Percentiles rank a stretch among this genome's conserved stretches.
Evolutionary conservation across 2,113 vertebrate genomes (phyloP).

Genomic region (Onychostruthus taczanowskii): DNA sequence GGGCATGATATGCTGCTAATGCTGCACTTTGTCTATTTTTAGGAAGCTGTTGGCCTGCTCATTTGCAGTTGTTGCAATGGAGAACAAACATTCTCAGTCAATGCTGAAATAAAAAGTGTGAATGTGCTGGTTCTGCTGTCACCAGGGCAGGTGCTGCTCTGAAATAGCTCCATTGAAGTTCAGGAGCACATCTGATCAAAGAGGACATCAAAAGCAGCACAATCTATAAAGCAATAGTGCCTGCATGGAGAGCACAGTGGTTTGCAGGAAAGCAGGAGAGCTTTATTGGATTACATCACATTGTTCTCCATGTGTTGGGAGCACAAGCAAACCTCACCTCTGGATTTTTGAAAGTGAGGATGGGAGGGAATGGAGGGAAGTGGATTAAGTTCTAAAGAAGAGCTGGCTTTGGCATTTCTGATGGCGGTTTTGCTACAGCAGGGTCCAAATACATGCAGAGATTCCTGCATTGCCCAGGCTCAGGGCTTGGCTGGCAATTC

Average conservation of each 20-base stretch:
- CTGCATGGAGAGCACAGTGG: neutral
- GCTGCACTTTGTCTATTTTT: slow-evolving; percentile 20
- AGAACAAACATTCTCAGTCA: neutral
- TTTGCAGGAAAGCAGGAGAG: neutral
- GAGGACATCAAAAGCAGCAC: slow-evolving; percentile 25
- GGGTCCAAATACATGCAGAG: accelerated
- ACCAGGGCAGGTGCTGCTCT: neutral
- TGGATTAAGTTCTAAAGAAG: neutral
- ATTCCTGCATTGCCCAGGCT: no score
- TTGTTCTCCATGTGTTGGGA: neutral
- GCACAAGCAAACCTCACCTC: neutral
- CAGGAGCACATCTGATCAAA: slow-evolving; percentile 21
- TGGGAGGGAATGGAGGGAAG: neutral
- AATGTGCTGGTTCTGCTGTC: neutral
- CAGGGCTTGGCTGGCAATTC: neutral
- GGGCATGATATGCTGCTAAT: neutral
- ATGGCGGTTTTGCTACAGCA: neutral
- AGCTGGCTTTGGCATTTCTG: neutral
- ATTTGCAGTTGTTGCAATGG: neutral
- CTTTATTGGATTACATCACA: neutral
- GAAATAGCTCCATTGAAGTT: neutral
- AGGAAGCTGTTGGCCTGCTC: neutral
- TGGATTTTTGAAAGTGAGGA: neutral
- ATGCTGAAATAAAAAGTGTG: neutral
- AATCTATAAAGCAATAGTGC: slow-evolving; percentile 12